phyloP scores from a whole-genome alignment of 2,797 vertebrate genomes.

The Lophotriccus pileatus region DNA sequence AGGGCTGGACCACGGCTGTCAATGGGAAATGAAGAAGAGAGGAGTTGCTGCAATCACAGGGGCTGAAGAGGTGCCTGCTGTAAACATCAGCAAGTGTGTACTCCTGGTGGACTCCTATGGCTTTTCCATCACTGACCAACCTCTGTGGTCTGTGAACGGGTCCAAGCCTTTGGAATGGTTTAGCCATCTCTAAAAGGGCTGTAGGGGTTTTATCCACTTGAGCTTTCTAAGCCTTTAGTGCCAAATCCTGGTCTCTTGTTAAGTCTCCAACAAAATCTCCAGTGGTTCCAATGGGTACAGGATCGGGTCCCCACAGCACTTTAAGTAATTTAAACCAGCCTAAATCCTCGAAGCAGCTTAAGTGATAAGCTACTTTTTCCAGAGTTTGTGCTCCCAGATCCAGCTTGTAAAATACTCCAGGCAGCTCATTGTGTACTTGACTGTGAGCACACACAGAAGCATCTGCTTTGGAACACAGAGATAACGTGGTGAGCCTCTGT shows the following conservation, averaged over 20 bases:
- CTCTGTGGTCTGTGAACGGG: background rate
- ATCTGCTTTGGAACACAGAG: background rate
- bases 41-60: background rate
- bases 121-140: background rate
- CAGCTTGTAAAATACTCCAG: background rate
- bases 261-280: background rate
- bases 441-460: background rate
- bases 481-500: background rate
- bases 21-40: background rate
- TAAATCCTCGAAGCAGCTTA: conserved; percentile 62
- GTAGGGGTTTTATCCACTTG: conserved; percentile 35
- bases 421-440: background rate
- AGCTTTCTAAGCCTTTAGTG: conserved; percentile 30
- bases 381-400: conserved; percentile 15
- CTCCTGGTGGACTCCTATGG: fast-evolving
- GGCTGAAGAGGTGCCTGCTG: background rate
- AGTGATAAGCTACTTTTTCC: conserved; percentile 57
- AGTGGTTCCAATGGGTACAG: conserved; percentile 18
- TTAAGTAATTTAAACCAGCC: conserved; percentile 55
- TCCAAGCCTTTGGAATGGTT: conserved; percentile 25
- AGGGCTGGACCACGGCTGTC: background rate
- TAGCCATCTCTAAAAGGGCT: conserved; percentile 33
- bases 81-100: background rate
- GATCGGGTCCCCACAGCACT: conserved; percentile 22
- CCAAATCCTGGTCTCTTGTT: conserved; percentile 39